These are phyloP conservation scores for Mayetiola destructor DNA, from an alignment of 2,888 invertebrate species.

Conservation along the genomic window DNA sequence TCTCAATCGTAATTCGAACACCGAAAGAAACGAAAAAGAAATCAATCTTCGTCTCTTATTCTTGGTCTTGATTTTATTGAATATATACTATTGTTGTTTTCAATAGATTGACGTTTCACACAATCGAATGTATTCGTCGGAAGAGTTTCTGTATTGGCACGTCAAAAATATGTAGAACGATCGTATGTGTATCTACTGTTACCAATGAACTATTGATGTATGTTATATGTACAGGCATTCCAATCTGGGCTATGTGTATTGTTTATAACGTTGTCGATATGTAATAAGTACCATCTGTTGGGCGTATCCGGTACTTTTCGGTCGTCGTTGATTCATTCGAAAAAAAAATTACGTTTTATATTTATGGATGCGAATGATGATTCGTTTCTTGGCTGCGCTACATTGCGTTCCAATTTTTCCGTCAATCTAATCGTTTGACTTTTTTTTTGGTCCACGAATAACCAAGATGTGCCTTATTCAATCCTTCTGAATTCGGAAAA, in stretches of 20 bases:
- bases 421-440: not conserved
- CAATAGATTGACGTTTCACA: constrained; percentile 8
- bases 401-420: not conserved
- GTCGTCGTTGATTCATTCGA: no score
- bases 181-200: not conserved
- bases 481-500: no score
- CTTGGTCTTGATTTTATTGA: no score
- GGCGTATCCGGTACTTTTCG: constrained; percentile 1
- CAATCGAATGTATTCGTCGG: not conserved
- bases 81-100: no score
- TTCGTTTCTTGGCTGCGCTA: not conserved
- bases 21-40: no score
- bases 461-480: not conserved
- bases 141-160: constrained; percentile 1
- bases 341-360: constrained; percentile 4
- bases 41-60: no score
- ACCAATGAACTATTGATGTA: no score
- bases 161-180: constrained; percentile 4
- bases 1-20: no score
- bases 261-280: no score
- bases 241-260: no score
- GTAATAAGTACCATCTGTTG: not conserved
- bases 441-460: not conserved
- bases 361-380: not conserved
- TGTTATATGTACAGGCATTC: not conserved